Evolutionary conservation across 2,888 invertebrate species (phyloP), one percentile per base, ranked within the genome.

Genomic region (Drosophila cognata): DNA sequence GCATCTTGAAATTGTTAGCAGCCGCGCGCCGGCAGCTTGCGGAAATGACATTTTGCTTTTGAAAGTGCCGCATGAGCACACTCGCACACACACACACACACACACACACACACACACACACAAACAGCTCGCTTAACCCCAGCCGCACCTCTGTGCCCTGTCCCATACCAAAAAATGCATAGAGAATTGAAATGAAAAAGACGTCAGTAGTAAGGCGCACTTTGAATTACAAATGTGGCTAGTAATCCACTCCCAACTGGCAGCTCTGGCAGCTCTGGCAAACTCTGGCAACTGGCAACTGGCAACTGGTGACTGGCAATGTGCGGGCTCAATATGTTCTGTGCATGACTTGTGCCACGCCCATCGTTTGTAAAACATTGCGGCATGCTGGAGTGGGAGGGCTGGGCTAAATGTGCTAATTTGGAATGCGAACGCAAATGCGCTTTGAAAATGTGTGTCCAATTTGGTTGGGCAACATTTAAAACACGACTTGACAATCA

Each of bases 401-500:
- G 25, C 18, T 25, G 36, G 48, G 16, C 38, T 66, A 73, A 87
- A 87, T 88, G 82, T 82, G 79, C 82, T 89, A 89, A 88, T 88
- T 89, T 89, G 48, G 74, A 74, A 72, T 75, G 76, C 78, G 75
- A 78, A 67, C 69, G 78, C 85, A 78, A 81, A 81, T 81, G 73
- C 79, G 82, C 71, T 81, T 81, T 68, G 77, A 89, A 79, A 89
- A 85, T 85, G 89, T 85, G 89, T 85, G 89, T 85, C 89, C 85
- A 85, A 85, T 89, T 85, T 85, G 80, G 80, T 85, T 89, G 89
- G 83, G 78, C 78, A 85, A 85, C 88, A 88, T 89, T 85, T 89
- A 88, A 88, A 85, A 85, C 85, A 82, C 84, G 89, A 88, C 88
- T 88, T 85, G 85, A 88, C 86, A 85, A 85, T 78, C 85, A 88